Evolutionary conservation across 1,140 invertebrate species (phyloP), one percentile per base, ranked within the genome.

Genomic region (Drosophila nebulosa): DNA sequence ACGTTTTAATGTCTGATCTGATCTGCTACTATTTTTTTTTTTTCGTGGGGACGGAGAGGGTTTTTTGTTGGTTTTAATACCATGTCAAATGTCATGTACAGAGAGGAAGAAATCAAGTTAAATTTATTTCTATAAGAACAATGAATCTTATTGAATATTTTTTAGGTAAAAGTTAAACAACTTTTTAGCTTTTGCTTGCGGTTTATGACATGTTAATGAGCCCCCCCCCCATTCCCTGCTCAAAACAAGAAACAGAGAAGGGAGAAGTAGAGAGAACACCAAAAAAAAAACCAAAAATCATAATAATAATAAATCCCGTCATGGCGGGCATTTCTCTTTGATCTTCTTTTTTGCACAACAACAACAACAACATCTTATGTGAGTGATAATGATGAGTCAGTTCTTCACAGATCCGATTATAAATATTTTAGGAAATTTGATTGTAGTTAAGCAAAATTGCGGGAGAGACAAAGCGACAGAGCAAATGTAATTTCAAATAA

Each of bases 191-290:
- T 56, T 67, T 53, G 52, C 74, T 80, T 88, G 78, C 83, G 83
- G 83, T 88, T 86, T 86, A 86, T 88, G 83, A 86, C 83, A 86
- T 86, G 83, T 86, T 86, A 86, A 86, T 86, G 83, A 86, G 83
- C 83, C 78, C 65, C 69, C n/a, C n/a, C n/a, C n/a, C n/a, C n/a
- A n/a, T n/a, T n/a, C n/a, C n/a, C n/a, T n/a, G 63, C 70, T 51
- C 61, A 61, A 74, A 56, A 56, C 35, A 30, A 58, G n/a, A 32
- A 52, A 56, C 9, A 59, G 26, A 52, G 24, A 59, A 64, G 6
- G 36, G n/a, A 60, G 22, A 57, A 10, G 27, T 53, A 64, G 6
- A 39, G n/a, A 60, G 22, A 57, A 10, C 21, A 51, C 42, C 10
- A 22, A 51, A 26, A 46, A 61, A 58, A 58, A 10, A n/a, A 35